Evolutionary conservation across 1,140 invertebrate species (phyloP).

Genomic region (Lithobius niger): DNA sequence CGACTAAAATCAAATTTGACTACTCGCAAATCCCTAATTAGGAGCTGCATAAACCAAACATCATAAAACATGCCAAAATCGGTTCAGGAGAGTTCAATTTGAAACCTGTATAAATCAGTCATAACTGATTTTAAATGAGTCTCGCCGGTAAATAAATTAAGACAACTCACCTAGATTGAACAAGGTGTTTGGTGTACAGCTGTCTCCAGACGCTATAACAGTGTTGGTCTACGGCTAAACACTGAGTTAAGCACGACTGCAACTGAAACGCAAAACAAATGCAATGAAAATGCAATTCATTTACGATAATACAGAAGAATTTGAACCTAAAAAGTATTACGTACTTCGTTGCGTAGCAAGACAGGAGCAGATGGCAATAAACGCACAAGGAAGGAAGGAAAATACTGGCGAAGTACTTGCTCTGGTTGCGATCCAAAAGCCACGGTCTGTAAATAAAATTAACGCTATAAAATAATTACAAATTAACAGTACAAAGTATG

Average conservation of each 20-base stretch:
- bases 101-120: no score
- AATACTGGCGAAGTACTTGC: conserved; percentile 24
- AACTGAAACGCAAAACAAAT: conserved; percentile 21
- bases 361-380: conserved; percentile 15
- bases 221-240: conserved; percentile 27
- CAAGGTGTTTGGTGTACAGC: conserved; percentile 28
- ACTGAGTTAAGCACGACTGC: conserved; percentile 25
- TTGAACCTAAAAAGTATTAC: conserved; percentile 3
- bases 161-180: conserved; percentile 26
- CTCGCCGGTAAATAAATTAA: conserved; percentile 11
- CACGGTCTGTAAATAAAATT: no score
- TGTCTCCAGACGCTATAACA: conserved; percentile 31
- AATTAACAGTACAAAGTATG: no score
- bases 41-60: no score
- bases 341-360: conserved; percentile 26
- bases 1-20: no score
- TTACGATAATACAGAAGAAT: no score
- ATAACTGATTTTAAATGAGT: no score
- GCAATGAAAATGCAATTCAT: conserved; percentile 8
- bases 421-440: conserved; percentile 25
- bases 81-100: no score
- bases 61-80: no score
- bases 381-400: conserved; percentile 28
- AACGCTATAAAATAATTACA: no score
- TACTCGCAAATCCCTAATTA: no score